These are phyloP conservation scores for Acheta domesticus DNA, from an alignment of 2,888 invertebrate genomes.

Conservation along the genomic window DNA sequence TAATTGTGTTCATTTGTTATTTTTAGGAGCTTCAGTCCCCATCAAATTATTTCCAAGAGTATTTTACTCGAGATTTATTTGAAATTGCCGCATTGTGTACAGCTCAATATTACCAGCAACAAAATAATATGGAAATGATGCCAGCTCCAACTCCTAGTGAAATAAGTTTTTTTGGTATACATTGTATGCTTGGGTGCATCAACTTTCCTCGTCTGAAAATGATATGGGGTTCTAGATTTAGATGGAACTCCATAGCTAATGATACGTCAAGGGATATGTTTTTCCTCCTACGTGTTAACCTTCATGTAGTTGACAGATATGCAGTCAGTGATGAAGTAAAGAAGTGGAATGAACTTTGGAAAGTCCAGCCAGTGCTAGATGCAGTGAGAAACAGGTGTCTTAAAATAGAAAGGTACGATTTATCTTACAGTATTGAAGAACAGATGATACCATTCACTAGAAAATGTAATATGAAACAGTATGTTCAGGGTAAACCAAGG, in stretches of 20 bases:
- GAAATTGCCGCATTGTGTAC: no score
- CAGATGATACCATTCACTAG: no score
- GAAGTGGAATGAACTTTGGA: constrained; percentile 32
- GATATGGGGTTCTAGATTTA: background rate
- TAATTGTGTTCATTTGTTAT: no score
- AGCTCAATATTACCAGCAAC: no score
- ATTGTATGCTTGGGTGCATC: background rate
- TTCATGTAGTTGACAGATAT: background rate
- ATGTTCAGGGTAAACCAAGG: constrained; percentile 40
- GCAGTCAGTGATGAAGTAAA: background rate
- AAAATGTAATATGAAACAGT: no score
- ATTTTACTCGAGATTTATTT: no score
- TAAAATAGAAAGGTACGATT: constrained; percentile 30
- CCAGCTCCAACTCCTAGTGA: no score
- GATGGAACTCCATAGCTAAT: background rate
- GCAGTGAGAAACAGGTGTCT: constrained; percentile 28
- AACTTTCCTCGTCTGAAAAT: background rate
- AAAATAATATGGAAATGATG: no score
- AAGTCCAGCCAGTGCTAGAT: constrained; percentile 38
- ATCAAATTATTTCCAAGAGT: no score
- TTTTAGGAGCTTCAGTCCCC: no score
- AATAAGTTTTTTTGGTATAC: no score
- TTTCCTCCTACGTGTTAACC: background rate
- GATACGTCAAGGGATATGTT: background rate
- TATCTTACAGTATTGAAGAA: background rate